A percentile compares a stretch with the other conserved stretches of the same genome.
phyloP scores from a whole-genome alignment of 2,888 invertebrate species.

The Polyommatus iphigenia region DNA sequence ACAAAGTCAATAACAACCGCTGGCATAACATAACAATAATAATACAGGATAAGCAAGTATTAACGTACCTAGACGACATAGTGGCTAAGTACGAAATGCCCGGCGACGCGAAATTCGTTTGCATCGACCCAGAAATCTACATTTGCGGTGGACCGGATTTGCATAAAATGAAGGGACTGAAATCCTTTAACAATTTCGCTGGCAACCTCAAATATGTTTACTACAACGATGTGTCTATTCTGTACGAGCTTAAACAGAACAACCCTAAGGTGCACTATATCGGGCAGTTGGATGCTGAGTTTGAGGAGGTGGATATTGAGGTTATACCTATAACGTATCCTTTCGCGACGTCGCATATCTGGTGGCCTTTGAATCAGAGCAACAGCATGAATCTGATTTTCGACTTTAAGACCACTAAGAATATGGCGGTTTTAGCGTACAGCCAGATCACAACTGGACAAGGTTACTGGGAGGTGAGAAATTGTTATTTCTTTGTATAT shows the following conservation, averaged over 20 bases:
- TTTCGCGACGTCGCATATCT: slow-evolving; percentile 93
- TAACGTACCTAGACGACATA: slow-evolving; percentile 88
- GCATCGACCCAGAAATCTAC: slow-evolving; percentile 96
- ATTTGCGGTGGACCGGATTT: slow-evolving; percentile 93
- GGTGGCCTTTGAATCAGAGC: slow-evolving; percentile 90
- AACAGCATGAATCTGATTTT: slow-evolving; percentile 88
- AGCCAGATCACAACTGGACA: slow-evolving; percentile 88
- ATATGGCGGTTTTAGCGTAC: slow-evolving; percentile 91
- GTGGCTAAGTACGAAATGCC: slow-evolving; percentile 85
- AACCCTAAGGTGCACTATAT: slow-evolving; percentile 93
- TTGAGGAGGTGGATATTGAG: slow-evolving; percentile 90
- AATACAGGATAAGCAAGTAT: slow-evolving; percentile 86
- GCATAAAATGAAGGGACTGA: slow-evolving; percentile 89
- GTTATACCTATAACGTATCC: slow-evolving; percentile 95
- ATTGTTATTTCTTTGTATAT: slow-evolving; percentile 11
- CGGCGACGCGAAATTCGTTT: slow-evolving; percentile 83
- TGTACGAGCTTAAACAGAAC: slow-evolving; percentile 91
- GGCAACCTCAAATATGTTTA: slow-evolving; percentile 95
- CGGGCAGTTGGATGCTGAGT: slow-evolving; percentile 89
- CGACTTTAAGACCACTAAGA: slow-evolving; percentile 92
- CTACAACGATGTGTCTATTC: slow-evolving; percentile 94
- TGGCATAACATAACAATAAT: slow-evolving; percentile 96
- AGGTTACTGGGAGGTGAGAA: slow-evolving; percentile 91
- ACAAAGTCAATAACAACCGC: slow-evolving; percentile 85
- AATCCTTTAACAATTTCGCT: slow-evolving; percentile 91